phyloP scores from a whole-genome alignment of 1,140 invertebrate genomes.

The Latrodectus geometricus region DNA sequence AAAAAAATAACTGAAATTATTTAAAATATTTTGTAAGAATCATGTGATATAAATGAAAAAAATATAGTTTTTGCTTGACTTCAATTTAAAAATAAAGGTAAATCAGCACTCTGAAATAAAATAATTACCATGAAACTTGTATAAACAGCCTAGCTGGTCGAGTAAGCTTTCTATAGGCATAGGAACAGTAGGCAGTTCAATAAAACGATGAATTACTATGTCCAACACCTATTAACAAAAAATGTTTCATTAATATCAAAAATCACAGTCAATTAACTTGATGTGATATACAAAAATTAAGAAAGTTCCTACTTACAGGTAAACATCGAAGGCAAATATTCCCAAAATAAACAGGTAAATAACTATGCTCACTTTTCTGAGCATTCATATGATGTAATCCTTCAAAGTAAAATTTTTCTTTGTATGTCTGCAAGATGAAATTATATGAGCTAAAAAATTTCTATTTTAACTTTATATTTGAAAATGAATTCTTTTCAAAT shows the following conservation, averaged over 20 bases:
- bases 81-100: too few species aligned
- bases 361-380: slow-evolving; percentile 77
- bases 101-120: too few species aligned
- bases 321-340: slow-evolving; percentile 96
- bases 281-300: too few species aligned
- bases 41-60: too few species aligned
- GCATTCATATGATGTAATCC: slow-evolving; percentile 74
- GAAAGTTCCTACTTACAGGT: slow-evolving; percentile 74
- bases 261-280: too few species aligned
- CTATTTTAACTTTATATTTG: too few species aligned
- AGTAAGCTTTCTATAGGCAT: slow-evolving; percentile 85
- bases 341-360: slow-evolving; percentile 91
- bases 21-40: too few species aligned
- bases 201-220: slow-evolving; percentile 91
- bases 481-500: too few species aligned
- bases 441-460: too few species aligned
- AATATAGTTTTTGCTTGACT: too few species aligned
- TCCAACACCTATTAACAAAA: slow-evolving; percentile 78
- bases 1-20: too few species aligned
- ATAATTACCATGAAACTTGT: slow-evolving; percentile 90
- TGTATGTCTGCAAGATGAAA: slow-evolving; percentile 79
- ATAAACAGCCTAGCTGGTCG: slow-evolving; percentile 92
- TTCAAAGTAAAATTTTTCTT: slow-evolving; percentile 95
- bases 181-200: slow-evolving; percentile 87
- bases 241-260: too few species aligned